Conservation (phyloP, 2,888 invertebrate genomes). For the Podotricha telesiphe region DNA sequence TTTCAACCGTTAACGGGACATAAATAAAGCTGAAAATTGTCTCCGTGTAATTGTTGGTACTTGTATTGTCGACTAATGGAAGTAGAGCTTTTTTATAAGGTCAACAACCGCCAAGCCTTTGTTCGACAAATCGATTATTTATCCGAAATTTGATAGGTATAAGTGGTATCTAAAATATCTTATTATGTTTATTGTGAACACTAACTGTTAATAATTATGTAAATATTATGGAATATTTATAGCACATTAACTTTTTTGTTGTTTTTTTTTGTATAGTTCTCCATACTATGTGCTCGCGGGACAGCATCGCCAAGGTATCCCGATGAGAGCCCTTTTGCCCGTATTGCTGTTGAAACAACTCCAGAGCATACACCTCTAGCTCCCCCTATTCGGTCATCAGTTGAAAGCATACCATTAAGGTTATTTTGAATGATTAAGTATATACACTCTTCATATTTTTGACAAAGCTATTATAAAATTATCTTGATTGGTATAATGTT, state of each 20-base stretch:
- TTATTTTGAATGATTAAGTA: slow-evolving; percentile 45
- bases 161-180: slow-evolving; percentile 45
- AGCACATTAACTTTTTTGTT: slow-evolving; percentile 6
- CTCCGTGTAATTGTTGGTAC: slow-evolving; percentile 65
- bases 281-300: slow-evolving; percentile 59
- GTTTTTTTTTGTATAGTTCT: slow-evolving; percentile 55
- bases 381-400: slow-evolving; percentile 88
- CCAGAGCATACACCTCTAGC: slow-evolving; percentile 71
- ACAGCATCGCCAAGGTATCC: slow-evolving; percentile 64
- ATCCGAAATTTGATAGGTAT: slow-evolving; percentile 60
- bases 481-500: too few relatives aligned
- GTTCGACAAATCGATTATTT: slow-evolving; percentile 61
- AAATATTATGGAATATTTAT: slow-evolving; percentile 26
- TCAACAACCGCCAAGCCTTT: slow-evolving; percentile 67
- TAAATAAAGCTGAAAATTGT: slow-evolving; percentile 49
- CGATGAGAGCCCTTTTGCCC: slow-evolving; percentile 57
- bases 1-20: slow-evolving; percentile 32
- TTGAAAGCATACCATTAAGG: slow-evolving; percentile 87
- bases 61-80: slow-evolving; percentile 62
- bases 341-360: slow-evolving; percentile 71
- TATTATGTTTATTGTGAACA: slow-evolving; percentile 5
- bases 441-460: background rate
- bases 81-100: slow-evolving; percentile 62
- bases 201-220: slow-evolving; percentile 26
- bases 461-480: too few relatives aligned